Evolutionary conservation across 2,888 invertebrate species (phyloP), one percentile per base, ranked within the genome.

Genomic region (Epicampocera succincta): DNA sequence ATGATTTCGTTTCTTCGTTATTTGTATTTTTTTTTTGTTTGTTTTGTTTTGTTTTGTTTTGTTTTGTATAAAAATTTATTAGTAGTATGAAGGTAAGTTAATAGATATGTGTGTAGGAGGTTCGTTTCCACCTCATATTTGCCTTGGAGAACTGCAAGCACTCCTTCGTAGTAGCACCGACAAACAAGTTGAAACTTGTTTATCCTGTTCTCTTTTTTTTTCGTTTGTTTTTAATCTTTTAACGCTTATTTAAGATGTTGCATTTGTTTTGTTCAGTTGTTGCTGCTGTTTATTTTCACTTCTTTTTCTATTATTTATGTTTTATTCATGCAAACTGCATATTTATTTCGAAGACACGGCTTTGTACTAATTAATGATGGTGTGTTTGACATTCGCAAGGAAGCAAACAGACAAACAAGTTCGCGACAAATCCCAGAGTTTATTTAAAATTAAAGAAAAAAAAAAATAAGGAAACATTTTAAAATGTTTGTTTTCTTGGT

Each of bases 151-250:
- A 46, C 48, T 46, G 33, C 21, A 13, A 21, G 40, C 44, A 56
- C 17, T 50, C 33, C 33, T 33, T 33, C 38, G 50, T 17, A 42
- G 50, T 17, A 42, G 19, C 15, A 12, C 44, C 42, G 17, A 33
- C 25, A 58, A 21, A 42, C 25, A 56, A 3, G 46, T 21, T 33
- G 38, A 63, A 46, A 25, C 21, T 46, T 56, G 33, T 56, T 21
- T 11, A 19, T 69, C 15, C 42, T 33, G 8, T 33, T 8, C 5
- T 33, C n/a, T 68, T 58, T 42, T 29, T 11, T 65, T 17, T 61
- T 75, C 4, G 61, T 56, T 52, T 76, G 61, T 56, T 76, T 80
- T 80, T 77, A 77, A 81, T 81, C 73, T 81, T 66, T 73, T 77
- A 81, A 77, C 63, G 63, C 73, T 68, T 81, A 42, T 81, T 80